Percentiles rank a stretch among this genome's conserved stretches.
Conservation (phyloP, 2,113 vertebrate genomes). For the Pardalotus punctatus region DNA sequence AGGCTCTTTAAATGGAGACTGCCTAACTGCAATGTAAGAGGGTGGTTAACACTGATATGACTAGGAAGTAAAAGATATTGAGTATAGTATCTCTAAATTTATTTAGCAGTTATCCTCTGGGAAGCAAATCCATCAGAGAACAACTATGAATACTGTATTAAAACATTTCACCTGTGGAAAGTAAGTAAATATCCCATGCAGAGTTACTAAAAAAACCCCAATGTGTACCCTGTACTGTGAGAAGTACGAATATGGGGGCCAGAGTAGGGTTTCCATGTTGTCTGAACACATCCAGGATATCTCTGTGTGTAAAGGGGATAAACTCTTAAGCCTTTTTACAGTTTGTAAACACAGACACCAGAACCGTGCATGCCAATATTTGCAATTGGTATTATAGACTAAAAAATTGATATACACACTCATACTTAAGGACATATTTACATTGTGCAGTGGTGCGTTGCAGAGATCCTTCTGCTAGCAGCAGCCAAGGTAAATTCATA, state of each 20-base stretch:
- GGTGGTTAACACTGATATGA: background rate
- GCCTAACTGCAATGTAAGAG: background rate
- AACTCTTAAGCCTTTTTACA: conserved; percentile 26
- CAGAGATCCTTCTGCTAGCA: conserved; percentile 1
- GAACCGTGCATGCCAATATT: background rate
- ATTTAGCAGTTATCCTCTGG: background rate
- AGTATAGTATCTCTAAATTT: background rate
- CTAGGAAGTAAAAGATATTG: background rate
- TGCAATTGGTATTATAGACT: conserved; percentile 13
- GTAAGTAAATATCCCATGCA: background rate
- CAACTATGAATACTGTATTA: background rate
- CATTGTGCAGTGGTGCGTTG: conserved; percentile 7
- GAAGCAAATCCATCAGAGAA: background rate
- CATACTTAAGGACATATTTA: background rate
- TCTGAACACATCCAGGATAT: background rate
- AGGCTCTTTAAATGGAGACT: background rate
- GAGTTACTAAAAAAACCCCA: background rate
- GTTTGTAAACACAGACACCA: conserved; percentile 21
- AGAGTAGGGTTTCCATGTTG: background rate
- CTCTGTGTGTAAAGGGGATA: conserved; percentile 4
- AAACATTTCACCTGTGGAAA: background rate
- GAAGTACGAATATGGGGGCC: background rate
- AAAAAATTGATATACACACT: background rate
- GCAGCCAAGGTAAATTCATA: background rate
- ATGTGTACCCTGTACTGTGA: background rate